phyloP scores from a whole-genome alignment of 2,113 vertebrate species.

The Pagrus major region DNA sequence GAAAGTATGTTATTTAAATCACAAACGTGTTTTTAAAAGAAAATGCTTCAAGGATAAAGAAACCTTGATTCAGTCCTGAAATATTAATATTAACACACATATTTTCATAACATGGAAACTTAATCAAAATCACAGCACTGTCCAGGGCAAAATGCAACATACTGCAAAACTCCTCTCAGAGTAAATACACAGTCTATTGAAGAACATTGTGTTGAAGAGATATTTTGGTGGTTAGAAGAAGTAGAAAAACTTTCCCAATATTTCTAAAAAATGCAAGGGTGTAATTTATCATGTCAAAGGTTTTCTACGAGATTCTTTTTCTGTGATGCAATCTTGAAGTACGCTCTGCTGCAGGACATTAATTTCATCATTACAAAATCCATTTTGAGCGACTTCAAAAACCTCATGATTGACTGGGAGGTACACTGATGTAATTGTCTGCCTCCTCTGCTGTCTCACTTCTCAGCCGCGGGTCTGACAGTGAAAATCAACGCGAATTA shows the following conservation, averaged over 20 bases:
- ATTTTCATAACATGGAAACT: not conserved
- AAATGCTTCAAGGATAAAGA: constrained; percentile 15
- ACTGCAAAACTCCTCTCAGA: constrained; percentile 44
- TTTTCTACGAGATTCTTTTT: constrained; percentile 19
- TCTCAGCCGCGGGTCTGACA: constrained; percentile 55
- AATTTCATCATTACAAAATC: constrained; percentile 59
- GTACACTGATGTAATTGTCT: constrained; percentile 63
- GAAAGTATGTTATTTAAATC: constrained; percentile 28
- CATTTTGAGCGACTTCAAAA: constrained; percentile 54
- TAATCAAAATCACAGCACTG: constrained; percentile 3
- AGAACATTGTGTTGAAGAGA: constrained; percentile 48
- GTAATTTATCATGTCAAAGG: constrained; percentile 48
- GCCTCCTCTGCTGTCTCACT: constrained; percentile 44
- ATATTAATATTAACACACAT: constrained; percentile 37
- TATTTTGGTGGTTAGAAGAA: constrained; percentile 36
- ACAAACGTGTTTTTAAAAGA: constrained; percentile 37
- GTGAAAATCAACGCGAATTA: constrained; percentile 76
- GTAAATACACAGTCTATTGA: constrained; percentile 58
- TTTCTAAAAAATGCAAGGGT: constrained; percentile 40
- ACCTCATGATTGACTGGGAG: constrained; percentile 50
- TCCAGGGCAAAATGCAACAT: constrained; percentile 48
- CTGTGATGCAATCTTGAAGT: constrained; percentile 13
- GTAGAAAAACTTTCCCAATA: constrained; percentile 46
- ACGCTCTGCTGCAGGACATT: constrained; percentile 5
- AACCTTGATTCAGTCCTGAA: constrained; percentile 9